Base-by-base conservation (phyloP, 2,113 vertebrate genomes). In the Gymnogyps californianus region DNA sequence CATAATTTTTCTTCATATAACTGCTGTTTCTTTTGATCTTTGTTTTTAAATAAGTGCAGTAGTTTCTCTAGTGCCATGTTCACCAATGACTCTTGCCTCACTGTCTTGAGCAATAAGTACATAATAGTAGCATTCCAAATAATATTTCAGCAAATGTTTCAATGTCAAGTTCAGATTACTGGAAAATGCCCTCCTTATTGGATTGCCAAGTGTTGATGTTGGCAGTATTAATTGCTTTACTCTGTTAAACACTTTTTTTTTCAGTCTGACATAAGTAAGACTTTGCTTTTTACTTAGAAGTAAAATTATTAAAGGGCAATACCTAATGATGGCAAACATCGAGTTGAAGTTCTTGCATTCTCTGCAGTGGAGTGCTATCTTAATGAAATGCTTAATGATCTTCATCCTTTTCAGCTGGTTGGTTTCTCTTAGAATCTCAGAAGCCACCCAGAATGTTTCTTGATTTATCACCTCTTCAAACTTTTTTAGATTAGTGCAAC, bases 301-400 rank as follows among this genome's bases (percentile, higher is more conserved):
- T 52, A 61, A 80, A 81, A 76, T 32, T 92, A 64, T 51, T 69
- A 76, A 55, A 25, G 20, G 11, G 7, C 42, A 91, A 34, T 97
- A 99, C 99, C 99, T 99, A 97, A 99, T 99, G 96, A 99, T 99
- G 84, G 99, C 99, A 96, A 99, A 99, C 99, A 99, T 99, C 0
- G 99, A 99, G 98, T 99, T 99, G 97, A 99, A 99, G 98, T 99
- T 99, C 98, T 99, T 99, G 99, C 99, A 99, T 91, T 99, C 99
- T 89, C 99, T 98, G 94, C 99, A 99, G 97, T 99, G 99, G n/a
- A 99, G 97, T 0, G 99, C 99, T 77, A 99, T 99, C 98, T 99
- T 99, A 98, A 99, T 98, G 97, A 99, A 99, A 98, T 99, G 99
- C 96, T 99, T 99, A 91, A 99, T 97, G 72, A 98, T 99, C 98